Base-by-base conservation (phyloP, 1,140 invertebrate genomes). In the Hypsibius dujardini region DNA sequence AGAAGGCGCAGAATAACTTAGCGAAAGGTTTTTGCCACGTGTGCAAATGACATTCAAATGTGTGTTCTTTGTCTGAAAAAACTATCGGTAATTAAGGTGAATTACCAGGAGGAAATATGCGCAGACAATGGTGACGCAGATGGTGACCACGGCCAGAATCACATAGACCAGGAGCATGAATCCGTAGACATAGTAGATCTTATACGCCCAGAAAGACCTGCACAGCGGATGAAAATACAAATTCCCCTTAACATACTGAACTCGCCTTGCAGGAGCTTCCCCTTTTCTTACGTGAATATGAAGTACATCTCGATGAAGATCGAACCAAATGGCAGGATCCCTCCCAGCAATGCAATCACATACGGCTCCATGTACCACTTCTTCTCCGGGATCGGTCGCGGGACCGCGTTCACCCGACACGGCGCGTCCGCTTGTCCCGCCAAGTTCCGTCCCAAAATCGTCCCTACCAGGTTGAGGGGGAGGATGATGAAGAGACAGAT, bases 221-320 rank as follows among this genome's bases (percentile, higher is more conserved):
- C 50, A 56, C 7, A 56, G 7, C 7, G 50, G n/a, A 56, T n/a
- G 7, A 56, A 7, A 56, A n/a, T n/a, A n/a, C n/a, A n/a, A n/a
- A n/a, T n/a, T n/a, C n/a, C n/a, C n/a, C n/a, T n/a, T n/a, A n/a
- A n/a, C n/a, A n/a, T n/a, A n/a, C n/a, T n/a, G n/a, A n/a, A n/a
- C n/a, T n/a, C n/a, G n/a, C n/a, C n/a, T n/a, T n/a, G n/a, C n/a
- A n/a, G n/a, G n/a, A n/a, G n/a, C n/a, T n/a, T n/a, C n/a, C n/a
- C n/a, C n/a, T n/a, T n/a, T n/a, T n/a, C n/a, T n/a, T n/a, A n/a
- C 42, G 96, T 99, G 80, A 99, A 98, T 75, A 99, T 98, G 78
- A 99, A 99, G 79, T 99, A 98, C 95, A 99, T 98, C 85, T 99
- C 95, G 82, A 99, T 99, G 80, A 98, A 99, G 76, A 98, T 98